Conservation (phyloP, 2,113 vertebrate genomes). For the Cyprinodon tularosa region DNA sequence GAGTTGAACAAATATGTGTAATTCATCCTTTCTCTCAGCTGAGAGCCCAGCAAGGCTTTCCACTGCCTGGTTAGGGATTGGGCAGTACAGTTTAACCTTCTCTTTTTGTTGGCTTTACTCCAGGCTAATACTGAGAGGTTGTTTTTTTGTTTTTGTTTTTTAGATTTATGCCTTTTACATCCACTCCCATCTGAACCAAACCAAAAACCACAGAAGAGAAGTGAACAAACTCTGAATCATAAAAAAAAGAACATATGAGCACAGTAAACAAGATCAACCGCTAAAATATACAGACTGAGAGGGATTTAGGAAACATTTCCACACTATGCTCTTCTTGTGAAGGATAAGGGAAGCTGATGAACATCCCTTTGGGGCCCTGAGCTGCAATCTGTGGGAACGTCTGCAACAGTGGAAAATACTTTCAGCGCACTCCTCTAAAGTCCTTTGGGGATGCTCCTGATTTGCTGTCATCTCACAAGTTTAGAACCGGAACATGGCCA, state of each 20-base stretch:
- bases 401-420: background rate
- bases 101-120: background rate
- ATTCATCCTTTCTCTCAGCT: background rate
- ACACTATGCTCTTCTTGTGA: background rate
- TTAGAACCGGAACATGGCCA: background rate
- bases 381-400: background rate
- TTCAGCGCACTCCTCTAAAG: background rate
- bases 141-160: background rate
- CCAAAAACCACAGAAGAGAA: background rate
- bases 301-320: background rate
- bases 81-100: background rate
- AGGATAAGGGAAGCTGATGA: background rate
- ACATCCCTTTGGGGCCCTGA: background rate
- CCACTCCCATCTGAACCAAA: background rate
- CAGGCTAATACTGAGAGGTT: background rate
- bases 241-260: background rate
- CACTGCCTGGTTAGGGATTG: background rate
- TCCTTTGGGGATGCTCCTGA: background rate
- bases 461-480: background rate
- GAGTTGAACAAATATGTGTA: background rate
- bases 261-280: background rate
- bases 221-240: background rate
- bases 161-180: background rate
- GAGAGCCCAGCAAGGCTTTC: background rate
- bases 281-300: background rate